Conservation (phyloP, 2,888 invertebrate species). For the Dioctria linearis region DNA sequence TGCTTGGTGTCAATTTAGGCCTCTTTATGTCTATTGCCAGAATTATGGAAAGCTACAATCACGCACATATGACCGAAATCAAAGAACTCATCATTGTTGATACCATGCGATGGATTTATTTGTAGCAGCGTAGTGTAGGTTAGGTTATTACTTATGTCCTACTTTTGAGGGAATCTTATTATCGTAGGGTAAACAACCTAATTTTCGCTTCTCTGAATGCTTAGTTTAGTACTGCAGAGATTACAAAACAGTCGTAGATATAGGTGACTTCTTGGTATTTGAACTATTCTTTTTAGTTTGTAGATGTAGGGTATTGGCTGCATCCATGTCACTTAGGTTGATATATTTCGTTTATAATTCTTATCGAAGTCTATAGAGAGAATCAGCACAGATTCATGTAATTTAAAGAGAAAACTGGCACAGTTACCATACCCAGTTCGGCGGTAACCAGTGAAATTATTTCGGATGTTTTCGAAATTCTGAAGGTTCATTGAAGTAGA, state of each 20-base stretch:
- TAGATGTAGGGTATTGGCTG: too few relatives aligned
- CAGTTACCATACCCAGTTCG: too few relatives aligned
- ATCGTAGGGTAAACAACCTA: neutral
- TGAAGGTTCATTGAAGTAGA: too few relatives aligned
- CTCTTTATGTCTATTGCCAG: slow-evolving; percentile 20
- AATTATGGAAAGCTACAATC: slow-evolving; percentile 9
- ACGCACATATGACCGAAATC: slow-evolving; percentile 34
- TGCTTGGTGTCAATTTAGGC: slow-evolving; percentile 48
- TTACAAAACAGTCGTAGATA: neutral
- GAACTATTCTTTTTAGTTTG: too few relatives aligned
- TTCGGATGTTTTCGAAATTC: too few relatives aligned
- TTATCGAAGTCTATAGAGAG: too few relatives aligned
- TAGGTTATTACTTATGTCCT: slow-evolving; percentile 15
- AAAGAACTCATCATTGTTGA: neutral
- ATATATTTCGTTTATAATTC: too few relatives aligned
- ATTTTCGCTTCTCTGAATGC: neutral
- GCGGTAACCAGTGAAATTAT: too few relatives aligned
- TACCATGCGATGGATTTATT: slow-evolving; percentile 28
- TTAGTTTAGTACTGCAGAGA: neutral
- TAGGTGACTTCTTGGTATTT: neutral
- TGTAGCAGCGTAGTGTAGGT: slow-evolving; percentile 32
- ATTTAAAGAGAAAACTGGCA: too few relatives aligned
- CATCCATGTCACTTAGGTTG: too few relatives aligned
- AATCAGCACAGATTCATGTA: too few relatives aligned
- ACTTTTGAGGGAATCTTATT: neutral